Base-by-base conservation (phyloP, 2,888 invertebrate genomes). In the Tenthredo mesomela region DNA sequence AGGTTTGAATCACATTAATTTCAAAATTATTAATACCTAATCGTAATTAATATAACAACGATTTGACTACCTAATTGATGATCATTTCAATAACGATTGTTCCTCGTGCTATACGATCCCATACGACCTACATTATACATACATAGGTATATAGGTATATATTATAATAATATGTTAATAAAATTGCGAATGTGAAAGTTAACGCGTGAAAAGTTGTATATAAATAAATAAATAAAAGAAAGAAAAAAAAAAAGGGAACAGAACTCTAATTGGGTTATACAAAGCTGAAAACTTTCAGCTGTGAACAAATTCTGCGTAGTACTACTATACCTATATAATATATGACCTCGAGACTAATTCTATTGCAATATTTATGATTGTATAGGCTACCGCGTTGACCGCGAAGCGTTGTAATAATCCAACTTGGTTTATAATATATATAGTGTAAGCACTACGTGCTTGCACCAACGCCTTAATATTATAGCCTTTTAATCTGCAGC, bases 401-500 rank as follows among this genome's bases (percentile, higher is more conserved):
- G 54, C 50, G 47, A 29, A 29, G 7, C 15, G 2, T 15, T 29
- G 21, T 75, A 78, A 40, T 80, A 80, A 80, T 80, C 80, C 80
- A 37, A 61, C 58, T 61, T 61, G 80, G 58, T 37, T 33, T 3
- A 0, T 2, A 2, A 29, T 29, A 29, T 25, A 9, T 18, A 25
- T 67, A 67, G 67, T 12, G 18, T 21, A 61, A n/a, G 37, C 37
- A n/a, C 21, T 61, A 80, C 61, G 37, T 61, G 33, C 75, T n/a
- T 70, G 37, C 50, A 33, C 29, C 58, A 12, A 15, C 78, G 37
- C 21, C 58, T 58, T 61, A 25, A 80, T 80, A 80, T 80, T 80
- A 80, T 80, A 80, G 61, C 25, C 61, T 80, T 80, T 61, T 61
- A 80, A 80, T 80, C 78, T 80, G 29, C 37, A 25, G 29, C 61